Base-by-base conservation (phyloP, 1,140 invertebrate species). In the Plutomurus gul region DNA sequence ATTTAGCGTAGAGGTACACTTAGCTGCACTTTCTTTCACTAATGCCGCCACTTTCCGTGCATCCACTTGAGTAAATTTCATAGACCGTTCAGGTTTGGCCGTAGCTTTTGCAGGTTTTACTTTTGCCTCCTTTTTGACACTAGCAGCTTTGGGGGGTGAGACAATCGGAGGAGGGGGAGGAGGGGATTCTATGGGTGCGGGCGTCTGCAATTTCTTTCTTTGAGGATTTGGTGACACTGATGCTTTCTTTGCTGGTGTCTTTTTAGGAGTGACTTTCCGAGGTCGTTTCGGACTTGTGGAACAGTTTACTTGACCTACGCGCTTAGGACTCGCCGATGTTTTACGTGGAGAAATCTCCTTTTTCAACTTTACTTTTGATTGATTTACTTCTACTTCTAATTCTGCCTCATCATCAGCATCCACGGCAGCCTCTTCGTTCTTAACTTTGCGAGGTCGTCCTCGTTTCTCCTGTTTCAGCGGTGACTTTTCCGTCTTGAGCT, bases 21-120 rank as follows among this genome's bases (percentile, higher is more conserved):
- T 81, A 3, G 49, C 78, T 10, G 82, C 76, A 71, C 82, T 43
- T 70, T 83, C 82, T 70, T 78, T 83, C 4, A 83, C 78, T 2
- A 82, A 27, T 30, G 79, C 78, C 0, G 80, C 82, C 13, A 82
- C 80, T 77, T 82, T 83, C 18, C 74, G 78, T 16, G 73, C 81
- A 65, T 83, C 78, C 22, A 76, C 47, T 20, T 80, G 33, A 22
- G 27, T 77, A 65, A 83, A 47, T 60, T 79, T 82, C 13, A 65
- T 30, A 65, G 30, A 16, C 18, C 30, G 30, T 8, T 65, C 56
- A 7, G 27, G 7, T 47, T 73, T 65, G 30, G 70, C 47, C 27
- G 18, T 43, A 40, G 36, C 36, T 72, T 72, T 72, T 10, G 8
- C 40, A 43, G 25, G 36, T 72, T 72, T 72, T 40, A 22, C n/a